Evolutionary conservation across 1,140 invertebrate genomes (phyloP).

Genomic region (Papilio machaon): DNA sequence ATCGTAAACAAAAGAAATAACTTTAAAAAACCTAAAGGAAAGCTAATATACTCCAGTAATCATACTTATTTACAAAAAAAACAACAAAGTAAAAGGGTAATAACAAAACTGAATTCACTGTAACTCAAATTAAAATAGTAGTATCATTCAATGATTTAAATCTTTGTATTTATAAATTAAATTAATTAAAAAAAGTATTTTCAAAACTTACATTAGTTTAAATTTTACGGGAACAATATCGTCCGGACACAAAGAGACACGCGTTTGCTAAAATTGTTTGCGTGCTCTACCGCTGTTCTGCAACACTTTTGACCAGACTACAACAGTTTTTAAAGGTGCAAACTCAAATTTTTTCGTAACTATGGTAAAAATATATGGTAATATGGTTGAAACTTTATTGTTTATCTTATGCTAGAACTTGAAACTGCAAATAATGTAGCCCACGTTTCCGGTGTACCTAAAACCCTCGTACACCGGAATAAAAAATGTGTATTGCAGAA

Average conservation of each 20-base stretch:
- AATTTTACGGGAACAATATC: neutral
- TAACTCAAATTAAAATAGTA: too few relatives aligned
- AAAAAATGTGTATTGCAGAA: too few relatives aligned
- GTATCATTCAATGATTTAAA: too few relatives aligned
- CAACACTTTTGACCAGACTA: neutral
- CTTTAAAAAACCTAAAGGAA: neutral
- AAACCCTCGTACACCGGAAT: too few relatives aligned
- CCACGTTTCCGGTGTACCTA: too few relatives aligned
- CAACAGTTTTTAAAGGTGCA: neutral
- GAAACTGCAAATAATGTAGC: neutral
- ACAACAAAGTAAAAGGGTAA: neutral
- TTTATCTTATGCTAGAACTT: neutral
- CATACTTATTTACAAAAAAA: neutral
- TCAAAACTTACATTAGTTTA: neutral
- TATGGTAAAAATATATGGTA: neutral
- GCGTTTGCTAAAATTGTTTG: constrained; percentile 7
- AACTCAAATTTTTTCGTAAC: neutral
- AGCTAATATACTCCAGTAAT: neutral
- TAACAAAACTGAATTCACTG: too few relatives aligned
- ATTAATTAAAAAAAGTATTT: neutral
- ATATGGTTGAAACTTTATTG: neutral
- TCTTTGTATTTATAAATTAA: too few relatives aligned
- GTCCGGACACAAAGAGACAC: neutral
- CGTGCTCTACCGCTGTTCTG: neutral
- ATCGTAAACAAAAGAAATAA: constrained; percentile 20